These are phyloP conservation scores for Microcebus lehilahytsara DNA, from an alignment of 2,113 vertebrate genomes.

Conservation along the genomic window DNA sequence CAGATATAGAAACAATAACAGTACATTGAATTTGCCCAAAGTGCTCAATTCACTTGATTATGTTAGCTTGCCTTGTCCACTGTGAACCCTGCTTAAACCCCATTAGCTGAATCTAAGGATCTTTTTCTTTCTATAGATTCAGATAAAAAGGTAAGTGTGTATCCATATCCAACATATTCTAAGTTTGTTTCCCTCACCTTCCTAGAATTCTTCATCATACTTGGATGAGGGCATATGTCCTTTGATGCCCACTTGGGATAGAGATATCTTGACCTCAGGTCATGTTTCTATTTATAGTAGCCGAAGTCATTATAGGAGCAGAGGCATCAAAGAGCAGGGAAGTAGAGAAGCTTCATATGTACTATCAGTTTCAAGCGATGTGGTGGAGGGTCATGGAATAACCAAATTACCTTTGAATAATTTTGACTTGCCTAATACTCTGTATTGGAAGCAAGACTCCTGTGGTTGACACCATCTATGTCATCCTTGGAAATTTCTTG, in stretches of 20 bases:
- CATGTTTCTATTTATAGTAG: neutral
- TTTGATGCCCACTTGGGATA: neutral
- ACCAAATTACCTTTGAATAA: neutral
- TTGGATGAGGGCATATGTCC: neutral
- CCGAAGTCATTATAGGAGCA: neutral
- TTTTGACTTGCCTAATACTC: neutral
- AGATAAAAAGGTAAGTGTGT: neutral
- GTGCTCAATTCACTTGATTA: neutral
- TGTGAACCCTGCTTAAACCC: neutral
- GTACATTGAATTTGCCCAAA: neutral
- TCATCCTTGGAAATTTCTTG: neutral
- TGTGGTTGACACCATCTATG: neutral
- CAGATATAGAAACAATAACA: neutral
- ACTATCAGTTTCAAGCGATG: neutral
- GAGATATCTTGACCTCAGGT: neutral
- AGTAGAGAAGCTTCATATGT: neutral
- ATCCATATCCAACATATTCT: neutral
- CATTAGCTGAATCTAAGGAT: neutral
- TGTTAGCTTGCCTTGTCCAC: neutral
- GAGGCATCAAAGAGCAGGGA: neutral
- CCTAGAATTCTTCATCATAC: neutral
- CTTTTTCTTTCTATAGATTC: neutral
- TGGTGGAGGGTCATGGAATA: neutral
- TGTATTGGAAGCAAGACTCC: neutral
- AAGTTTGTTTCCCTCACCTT: neutral